Evolutionary conservation across 2,888 invertebrate species (phyloP).

Genomic region (Watsonalla binaria): DNA sequence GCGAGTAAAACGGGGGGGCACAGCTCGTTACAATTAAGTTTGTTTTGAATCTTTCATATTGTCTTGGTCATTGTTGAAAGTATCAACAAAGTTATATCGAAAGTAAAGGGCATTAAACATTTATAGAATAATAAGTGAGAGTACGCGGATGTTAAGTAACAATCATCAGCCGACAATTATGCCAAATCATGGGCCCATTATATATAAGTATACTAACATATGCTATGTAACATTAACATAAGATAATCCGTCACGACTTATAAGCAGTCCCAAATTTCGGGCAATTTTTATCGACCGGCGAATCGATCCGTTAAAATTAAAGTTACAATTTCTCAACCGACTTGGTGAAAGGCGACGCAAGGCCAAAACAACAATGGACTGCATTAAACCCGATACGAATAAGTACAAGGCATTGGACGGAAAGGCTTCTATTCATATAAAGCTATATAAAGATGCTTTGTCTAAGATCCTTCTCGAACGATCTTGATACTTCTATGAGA

Average conservation of each 20-base stretch:
- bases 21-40: no score
- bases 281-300: slow-evolving; percentile 19
- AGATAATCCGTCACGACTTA: background rate
- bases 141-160: no score
- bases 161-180: no score
- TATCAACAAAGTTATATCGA: no score
- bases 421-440: slow-evolving; percentile 59
- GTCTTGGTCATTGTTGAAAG: no score
- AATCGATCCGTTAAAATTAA: slow-evolving; percentile 33
- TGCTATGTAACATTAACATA: no score
- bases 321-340: slow-evolving; percentile 59
- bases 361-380: slow-evolving; percentile 56
- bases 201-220: no score
- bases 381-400: slow-evolving; percentile 45
- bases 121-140: no score
- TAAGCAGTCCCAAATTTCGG: slow-evolving; percentile 12
- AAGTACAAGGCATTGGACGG: slow-evolving; percentile 41
- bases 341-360: slow-evolving; percentile 65
- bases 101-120: no score
- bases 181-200: no score
- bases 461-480: slow-evolving; percentile 49
- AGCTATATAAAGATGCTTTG: slow-evolving; percentile 55
- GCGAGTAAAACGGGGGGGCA: no score
- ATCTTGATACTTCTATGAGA: slow-evolving; percentile 19
- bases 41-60: no score